Conservation (phyloP, 2,888 invertebrate species). For the Agrochola lychnidis region DNA sequence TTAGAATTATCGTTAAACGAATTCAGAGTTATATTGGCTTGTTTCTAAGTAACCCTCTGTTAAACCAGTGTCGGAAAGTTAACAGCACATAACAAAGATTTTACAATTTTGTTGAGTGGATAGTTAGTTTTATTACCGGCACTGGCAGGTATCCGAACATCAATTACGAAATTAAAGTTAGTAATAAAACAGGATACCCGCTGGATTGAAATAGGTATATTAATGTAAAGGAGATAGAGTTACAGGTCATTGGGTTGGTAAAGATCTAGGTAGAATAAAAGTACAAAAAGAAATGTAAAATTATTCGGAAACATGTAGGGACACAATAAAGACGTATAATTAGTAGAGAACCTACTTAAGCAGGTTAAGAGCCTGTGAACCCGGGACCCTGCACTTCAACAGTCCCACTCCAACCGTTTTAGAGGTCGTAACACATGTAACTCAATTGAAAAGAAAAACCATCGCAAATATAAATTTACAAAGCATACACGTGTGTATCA, state of each 20-base stretch:
- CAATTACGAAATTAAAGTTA: conserved; percentile 29
- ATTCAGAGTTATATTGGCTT: conserved; percentile 4
- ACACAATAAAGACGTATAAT: conserved; percentile 17
- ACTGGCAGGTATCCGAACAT: conserved; percentile 22
- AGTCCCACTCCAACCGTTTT: conserved; percentile 19
- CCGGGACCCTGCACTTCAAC: conserved; percentile 46
- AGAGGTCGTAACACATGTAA: conserved; percentile 8
- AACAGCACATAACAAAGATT: conserved; percentile 45
- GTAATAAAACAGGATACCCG: background rate
- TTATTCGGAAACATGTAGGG: background rate
- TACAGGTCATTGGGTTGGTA: background rate
- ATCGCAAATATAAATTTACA: conserved; percentile 26
- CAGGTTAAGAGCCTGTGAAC: conserved; percentile 29
- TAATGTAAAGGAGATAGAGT: background rate
- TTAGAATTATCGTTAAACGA: conserved; percentile 27
- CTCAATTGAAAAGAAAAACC: background rate
- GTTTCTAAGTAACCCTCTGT: conserved; percentile 11
- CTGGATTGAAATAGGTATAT: background rate
- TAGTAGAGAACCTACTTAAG: conserved; percentile 20
- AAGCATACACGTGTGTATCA: conserved; percentile 15
- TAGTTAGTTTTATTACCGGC: conserved; percentile 45
- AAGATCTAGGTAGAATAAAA: background rate
- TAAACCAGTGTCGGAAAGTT: conserved; percentile 43
- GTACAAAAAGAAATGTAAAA: background rate
- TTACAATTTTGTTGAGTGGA: conserved; percentile 40